A percentile compares a stretch with the other conserved stretches of the same genome.
Evolutionary conservation across 1,140 invertebrate species (phyloP).

Genomic region (Conus betulinus): DNA sequence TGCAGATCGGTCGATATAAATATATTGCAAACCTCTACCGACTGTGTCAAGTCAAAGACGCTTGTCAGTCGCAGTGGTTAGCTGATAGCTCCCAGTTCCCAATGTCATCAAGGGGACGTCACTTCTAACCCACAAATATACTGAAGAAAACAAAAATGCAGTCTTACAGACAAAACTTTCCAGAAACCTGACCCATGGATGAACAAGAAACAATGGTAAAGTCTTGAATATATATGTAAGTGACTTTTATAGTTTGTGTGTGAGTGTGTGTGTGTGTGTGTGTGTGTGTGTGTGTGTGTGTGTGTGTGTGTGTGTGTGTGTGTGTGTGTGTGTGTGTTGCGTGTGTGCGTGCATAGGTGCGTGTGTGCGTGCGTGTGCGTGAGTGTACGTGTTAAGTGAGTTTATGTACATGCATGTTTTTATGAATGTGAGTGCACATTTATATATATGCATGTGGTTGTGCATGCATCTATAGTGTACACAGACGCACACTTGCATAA

Average conservation of each 20-base stretch:
- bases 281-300: slow-evolving; percentile 1
- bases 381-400: not conserved
- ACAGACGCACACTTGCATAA: too few relatives aligned
- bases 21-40: too few relatives aligned
- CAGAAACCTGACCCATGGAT: too few relatives aligned
- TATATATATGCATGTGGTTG: slow-evolving; percentile 3
- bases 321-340: not conserved
- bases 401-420: slow-evolving; percentile 5
- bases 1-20: too few relatives aligned
- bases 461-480: not conserved
- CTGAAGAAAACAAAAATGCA: too few relatives aligned
- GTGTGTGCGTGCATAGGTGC: not conserved
- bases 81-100: too few relatives aligned
- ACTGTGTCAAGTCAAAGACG: too few relatives aligned
- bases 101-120: too few relatives aligned
- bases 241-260: not conserved
- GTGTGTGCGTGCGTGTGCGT: not conserved
- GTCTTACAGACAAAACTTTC: too few relatives aligned
- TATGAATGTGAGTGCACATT: not conserved
- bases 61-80: too few relatives aligned
- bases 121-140: too few relatives aligned
- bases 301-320: not conserved
- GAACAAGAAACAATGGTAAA: too few relatives aligned
- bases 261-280: not conserved
- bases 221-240: not conserved